phyloP scores from a whole-genome alignment of 2,113 vertebrate genomes.

The Eptatretus burgeri region DNA sequence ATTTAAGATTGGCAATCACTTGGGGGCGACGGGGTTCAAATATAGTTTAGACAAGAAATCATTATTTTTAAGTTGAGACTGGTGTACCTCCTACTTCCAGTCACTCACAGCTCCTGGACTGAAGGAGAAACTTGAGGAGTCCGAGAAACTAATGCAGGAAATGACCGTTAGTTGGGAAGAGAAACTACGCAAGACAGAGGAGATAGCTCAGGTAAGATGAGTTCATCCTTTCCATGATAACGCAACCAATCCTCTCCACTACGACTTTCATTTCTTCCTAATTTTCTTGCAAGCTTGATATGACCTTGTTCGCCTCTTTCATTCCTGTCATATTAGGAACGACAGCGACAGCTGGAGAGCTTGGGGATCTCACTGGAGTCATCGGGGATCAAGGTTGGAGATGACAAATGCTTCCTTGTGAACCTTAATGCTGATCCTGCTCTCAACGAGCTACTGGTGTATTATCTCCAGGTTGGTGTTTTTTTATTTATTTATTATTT shows the following conservation, averaged over 20 bases:
- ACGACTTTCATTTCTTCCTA: background rate
- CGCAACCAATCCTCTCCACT: conserved; percentile 3
- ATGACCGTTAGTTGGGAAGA: conserved; percentile 92
- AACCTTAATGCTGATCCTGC: conserved; percentile 92
- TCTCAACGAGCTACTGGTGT: conserved; percentile 77
- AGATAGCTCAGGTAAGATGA: conserved; percentile 60
- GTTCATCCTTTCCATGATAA: background rate
- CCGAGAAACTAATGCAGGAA: conserved; percentile 83
- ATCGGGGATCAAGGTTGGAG: conserved; percentile 90
- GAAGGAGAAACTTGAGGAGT: conserved; percentile 81
- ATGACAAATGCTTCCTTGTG: conserved; percentile 84
- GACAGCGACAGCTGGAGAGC: conserved; percentile 81
- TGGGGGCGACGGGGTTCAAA: too few species aligned
- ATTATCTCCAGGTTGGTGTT: conserved; percentile 62
- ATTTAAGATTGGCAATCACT: too few species aligned
- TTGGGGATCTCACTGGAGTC: conserved; percentile 94
- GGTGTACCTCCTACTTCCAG: conserved; percentile 15
- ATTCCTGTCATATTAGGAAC: conserved; percentile 24
- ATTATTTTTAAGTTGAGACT: too few species aligned
- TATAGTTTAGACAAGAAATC: too few species aligned
- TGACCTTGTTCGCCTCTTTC: too few species aligned
- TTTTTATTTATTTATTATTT: background rate
- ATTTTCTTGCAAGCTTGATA: background rate
- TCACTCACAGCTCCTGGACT: conserved; percentile 86
- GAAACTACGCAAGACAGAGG: conserved; percentile 82